These are phyloP conservation scores for Xylota segnis DNA, from an alignment of 2,888 invertebrate species.

Conservation along the genomic window DNA sequence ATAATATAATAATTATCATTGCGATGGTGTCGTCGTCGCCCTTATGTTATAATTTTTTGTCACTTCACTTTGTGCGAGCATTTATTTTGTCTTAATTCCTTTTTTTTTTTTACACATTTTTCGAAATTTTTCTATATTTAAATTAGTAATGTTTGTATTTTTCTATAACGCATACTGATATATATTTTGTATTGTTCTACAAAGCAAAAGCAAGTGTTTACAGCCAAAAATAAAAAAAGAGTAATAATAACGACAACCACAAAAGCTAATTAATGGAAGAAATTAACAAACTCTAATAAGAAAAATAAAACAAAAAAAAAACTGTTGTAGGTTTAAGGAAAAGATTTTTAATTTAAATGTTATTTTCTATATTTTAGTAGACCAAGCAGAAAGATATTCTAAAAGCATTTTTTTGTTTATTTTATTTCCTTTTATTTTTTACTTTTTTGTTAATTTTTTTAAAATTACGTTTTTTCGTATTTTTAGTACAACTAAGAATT, in stretches of 20 bases:
- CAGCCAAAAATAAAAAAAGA: slow-evolving; percentile 50
- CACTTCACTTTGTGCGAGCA: slow-evolving; percentile 31
- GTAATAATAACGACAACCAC: slow-evolving; percentile 21
- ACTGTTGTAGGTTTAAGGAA: slow-evolving; percentile 44
- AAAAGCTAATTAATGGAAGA: slow-evolving; percentile 6
- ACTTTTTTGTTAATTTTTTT: slow-evolving; percentile 16
- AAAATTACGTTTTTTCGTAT: background rate
- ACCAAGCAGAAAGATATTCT: slow-evolving; percentile 46
- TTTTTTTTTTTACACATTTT: slow-evolving; percentile 17
- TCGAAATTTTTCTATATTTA: slow-evolving; percentile 26
- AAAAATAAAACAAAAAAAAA: background rate
- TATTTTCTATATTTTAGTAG: slow-evolving; percentile 48
- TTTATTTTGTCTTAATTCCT: slow-evolving; percentile 17
- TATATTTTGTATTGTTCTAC: slow-evolving; percentile 68
- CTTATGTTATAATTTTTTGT: slow-evolving; percentile 43
- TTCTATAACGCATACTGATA: slow-evolving; percentile 41
- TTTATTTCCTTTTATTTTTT: slow-evolving; percentile 1
- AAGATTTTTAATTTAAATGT: slow-evolving; percentile 38
- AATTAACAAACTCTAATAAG: slow-evolving; percentile 25
- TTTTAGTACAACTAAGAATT: slow-evolving; percentile 11
- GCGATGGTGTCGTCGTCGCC: slow-evolving; percentile 51
- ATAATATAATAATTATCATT: slow-evolving; percentile 53
- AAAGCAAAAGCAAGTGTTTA: slow-evolving; percentile 41
- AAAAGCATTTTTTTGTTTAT: slow-evolving; percentile 50
- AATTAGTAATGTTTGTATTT: slow-evolving; percentile 48